Percentiles rank a stretch among this genome's conserved stretches.
These are phyloP conservation scores for Diplolepis rosae DNA, from an alignment of 2,888 invertebrate species.

Conservation along the genomic window DNA sequence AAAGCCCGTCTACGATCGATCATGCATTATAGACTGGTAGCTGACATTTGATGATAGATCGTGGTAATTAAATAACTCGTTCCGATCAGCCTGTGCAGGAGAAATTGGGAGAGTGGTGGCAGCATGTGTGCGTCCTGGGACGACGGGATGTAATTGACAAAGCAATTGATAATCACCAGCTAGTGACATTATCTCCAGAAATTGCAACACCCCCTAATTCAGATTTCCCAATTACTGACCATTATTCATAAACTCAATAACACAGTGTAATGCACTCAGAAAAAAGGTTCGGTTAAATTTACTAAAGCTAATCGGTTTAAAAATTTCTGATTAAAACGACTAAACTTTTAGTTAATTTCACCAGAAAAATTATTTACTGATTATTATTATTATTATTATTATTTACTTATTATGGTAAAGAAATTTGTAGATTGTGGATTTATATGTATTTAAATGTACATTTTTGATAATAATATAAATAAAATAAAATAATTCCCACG, in stretches of 20 bases:
- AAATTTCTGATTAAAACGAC: too few species aligned
- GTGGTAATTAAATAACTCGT: constrained; percentile 71
- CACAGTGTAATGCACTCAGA: too few species aligned
- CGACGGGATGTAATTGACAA: constrained; percentile 67
- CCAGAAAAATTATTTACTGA: too few species aligned
- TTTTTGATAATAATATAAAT: too few species aligned
- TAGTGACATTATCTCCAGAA: constrained; percentile 61
- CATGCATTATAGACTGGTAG: constrained; percentile 69
- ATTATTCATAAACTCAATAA: constrained; percentile 23
- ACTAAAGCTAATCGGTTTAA: too few species aligned
- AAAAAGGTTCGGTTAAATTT: too few species aligned
- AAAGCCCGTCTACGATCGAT: constrained; percentile 65
- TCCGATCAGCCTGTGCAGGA: constrained; percentile 63
- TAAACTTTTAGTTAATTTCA: too few species aligned
- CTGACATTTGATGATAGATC: constrained; percentile 71
- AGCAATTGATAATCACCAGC: constrained; percentile 68
- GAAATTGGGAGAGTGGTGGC: constrained; percentile 50
- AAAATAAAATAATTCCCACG: neutral
- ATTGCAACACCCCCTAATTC: constrained; percentile 44
- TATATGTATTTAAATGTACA: too few species aligned
- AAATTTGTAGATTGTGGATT: too few species aligned
- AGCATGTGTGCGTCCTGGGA: constrained; percentile 60
- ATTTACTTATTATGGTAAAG: neutral
- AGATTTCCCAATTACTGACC: constrained; percentile 25
- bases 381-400: too few species aligned